These are phyloP conservation scores for Marasmarcha lunaedactyla DNA, from an alignment of 2,888 invertebrate genomes.

Conservation along the genomic window DNA sequence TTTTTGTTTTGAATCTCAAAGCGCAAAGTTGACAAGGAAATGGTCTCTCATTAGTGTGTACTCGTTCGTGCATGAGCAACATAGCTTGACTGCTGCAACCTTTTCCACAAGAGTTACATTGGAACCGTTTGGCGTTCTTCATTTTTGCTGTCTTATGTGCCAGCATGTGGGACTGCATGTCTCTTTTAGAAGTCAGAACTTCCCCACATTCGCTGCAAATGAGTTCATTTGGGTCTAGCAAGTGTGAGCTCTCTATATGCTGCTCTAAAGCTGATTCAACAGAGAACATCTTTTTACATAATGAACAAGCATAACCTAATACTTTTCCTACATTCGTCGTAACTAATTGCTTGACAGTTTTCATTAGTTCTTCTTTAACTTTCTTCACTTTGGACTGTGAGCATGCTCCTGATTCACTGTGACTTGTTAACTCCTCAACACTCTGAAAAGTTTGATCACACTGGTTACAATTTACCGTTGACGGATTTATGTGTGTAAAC, in stretches of 20 bases:
- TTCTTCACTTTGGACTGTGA: slow-evolving; percentile 35
- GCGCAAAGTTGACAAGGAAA: slow-evolving; percentile 56
- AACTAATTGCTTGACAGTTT: slow-evolving; percentile 51
- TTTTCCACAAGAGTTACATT: slow-evolving; percentile 52
- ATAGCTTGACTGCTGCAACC: slow-evolving; percentile 60
- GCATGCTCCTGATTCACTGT: slow-evolving; percentile 38
- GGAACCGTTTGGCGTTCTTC: slow-evolving; percentile 43
- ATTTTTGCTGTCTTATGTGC: slow-evolving; percentile 33
- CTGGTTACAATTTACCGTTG: slow-evolving; percentile 31
- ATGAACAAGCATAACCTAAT: slow-evolving; percentile 51
- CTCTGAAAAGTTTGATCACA: slow-evolving; percentile 44
- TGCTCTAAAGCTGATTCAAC: slow-evolving; percentile 51
- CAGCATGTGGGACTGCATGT: slow-evolving; percentile 37
- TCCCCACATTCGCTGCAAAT: slow-evolving; percentile 50
- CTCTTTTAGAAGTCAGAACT: slow-evolving; percentile 38
- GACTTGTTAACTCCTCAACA: slow-evolving; percentile 27
- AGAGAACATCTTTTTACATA: slow-evolving; percentile 62
- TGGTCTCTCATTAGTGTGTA: slow-evolving; percentile 61
- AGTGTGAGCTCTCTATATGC: slow-evolving; percentile 51
- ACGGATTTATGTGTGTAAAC: slow-evolving; percentile 46
- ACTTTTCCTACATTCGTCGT: slow-evolving; percentile 48
- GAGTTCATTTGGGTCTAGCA: slow-evolving; percentile 37
- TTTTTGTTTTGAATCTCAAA: slow-evolving; percentile 58
- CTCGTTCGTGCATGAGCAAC: slow-evolving; percentile 62
- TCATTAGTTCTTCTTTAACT: slow-evolving; percentile 51